Evolutionary conservation across 2,888 invertebrate genomes (phyloP).

Genomic region (Sesia apiformis): DNA sequence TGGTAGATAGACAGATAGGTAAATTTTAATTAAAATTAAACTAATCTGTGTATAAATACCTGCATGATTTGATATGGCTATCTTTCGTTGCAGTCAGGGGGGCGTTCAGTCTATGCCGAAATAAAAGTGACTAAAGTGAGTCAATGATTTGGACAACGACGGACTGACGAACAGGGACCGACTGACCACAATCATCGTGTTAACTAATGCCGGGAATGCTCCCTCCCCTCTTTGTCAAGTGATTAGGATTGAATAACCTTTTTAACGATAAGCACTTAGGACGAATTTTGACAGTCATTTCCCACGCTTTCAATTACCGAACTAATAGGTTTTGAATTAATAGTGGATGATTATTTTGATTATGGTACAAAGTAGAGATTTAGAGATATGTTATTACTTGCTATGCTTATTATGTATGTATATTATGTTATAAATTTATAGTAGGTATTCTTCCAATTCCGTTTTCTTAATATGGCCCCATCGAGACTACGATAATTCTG

Average conservation of each 20-base stretch:
- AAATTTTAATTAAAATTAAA: too few species aligned
- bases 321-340: too few species aligned
- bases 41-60: background rate
- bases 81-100: background rate
- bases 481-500: too few species aligned
- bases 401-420: too few species aligned
- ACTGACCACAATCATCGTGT: slow-evolving; percentile 46
- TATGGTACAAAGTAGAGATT: too few species aligned
- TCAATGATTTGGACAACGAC: slow-evolving; percentile 1
- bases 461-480: too few species aligned
- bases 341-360: too few species aligned
- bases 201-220: slow-evolving; percentile 47
- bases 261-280: slow-evolving; percentile 37
- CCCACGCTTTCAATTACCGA: too few species aligned
- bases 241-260: slow-evolving; percentile 50
- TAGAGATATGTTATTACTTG: too few species aligned
- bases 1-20: too few species aligned
- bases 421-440: too few species aligned
- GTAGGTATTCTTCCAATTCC: too few species aligned
- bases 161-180: slow-evolving; percentile 25
- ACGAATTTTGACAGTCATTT: slow-evolving; percentile 3
- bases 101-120: background rate
- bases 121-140: background rate
- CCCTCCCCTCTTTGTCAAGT: slow-evolving; percentile 42
- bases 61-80: slow-evolving; percentile 7